Percentiles rank a stretch among this genome's conserved stretches.
Conservation (phyloP, 2,888 invertebrate species). For the Drosophila ustulata region DNA sequence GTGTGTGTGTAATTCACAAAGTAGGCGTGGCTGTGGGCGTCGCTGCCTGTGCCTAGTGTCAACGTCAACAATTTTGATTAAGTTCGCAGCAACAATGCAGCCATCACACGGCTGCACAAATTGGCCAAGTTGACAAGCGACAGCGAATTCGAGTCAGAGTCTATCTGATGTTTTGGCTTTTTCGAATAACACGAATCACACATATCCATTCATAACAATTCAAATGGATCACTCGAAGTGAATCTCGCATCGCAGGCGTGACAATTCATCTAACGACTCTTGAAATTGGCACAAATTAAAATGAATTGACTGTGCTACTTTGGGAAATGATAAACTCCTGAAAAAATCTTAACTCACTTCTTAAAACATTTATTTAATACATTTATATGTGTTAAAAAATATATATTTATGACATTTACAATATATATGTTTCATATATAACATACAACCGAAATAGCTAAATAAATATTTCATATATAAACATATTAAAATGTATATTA, state of each 20-base stretch:
- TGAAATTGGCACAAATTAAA: slow-evolving; percentile 15
- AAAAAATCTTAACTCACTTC: neutral
- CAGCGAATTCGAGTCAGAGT: slow-evolving; percentile 12
- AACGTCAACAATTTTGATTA: slow-evolving; percentile 54
- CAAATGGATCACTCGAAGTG: slow-evolving; percentile 19
- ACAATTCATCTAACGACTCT: slow-evolving; percentile 5
- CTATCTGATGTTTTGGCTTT: slow-evolving; percentile 24
- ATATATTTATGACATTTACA: no score
- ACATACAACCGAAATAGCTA: no score
- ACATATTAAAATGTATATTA: no score
- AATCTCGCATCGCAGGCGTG: slow-evolving; percentile 4
- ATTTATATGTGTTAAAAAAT: no score
- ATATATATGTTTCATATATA: no score
- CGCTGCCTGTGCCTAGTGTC: slow-evolving; percentile 13
- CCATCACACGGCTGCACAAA: slow-evolving; percentile 22
- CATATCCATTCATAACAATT: slow-evolving; percentile 45
- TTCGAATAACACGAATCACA: slow-evolving; percentile 34
- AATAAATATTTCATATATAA: no score
- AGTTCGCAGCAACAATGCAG: slow-evolving; percentile 25
- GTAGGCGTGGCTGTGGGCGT: slow-evolving; percentile 42
- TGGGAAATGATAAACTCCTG: neutral
- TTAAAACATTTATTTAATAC: no score
- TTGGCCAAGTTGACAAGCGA: slow-evolving; percentile 16
- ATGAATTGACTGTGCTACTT: neutral
- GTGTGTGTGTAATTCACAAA: slow-evolving; percentile 12